Percentiles rank a stretch among this genome's conserved stretches.
phyloP scores from a whole-genome alignment of 2,113 vertebrate species.

The Ceyx melanurus region DNA sequence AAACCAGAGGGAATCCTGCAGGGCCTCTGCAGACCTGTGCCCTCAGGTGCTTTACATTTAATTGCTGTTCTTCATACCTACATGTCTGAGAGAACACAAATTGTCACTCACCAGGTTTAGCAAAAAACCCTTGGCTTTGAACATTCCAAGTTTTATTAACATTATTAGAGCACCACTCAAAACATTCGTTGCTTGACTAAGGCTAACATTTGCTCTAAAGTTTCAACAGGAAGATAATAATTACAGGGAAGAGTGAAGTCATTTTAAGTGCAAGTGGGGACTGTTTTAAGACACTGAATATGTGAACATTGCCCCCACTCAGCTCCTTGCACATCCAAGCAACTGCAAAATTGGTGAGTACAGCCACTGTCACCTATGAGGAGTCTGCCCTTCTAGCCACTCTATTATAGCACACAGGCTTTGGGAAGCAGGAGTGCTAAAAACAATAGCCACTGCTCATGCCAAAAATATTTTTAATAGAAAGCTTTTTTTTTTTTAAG shows the following conservation, averaged over 20 bases:
- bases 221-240: neutral
- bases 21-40: neutral
- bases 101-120: neutral
- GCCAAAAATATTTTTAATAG: slow-evolving; percentile 25
- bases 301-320: neutral
- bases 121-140: neutral
- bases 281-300: neutral
- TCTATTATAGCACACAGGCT: neutral
- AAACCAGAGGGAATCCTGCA: neutral
- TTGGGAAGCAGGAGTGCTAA: neutral
- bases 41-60: neutral
- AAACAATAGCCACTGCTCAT: slow-evolving; percentile 15
- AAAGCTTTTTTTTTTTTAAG: neutral
- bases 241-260: neutral
- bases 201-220: neutral
- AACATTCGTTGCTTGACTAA: neutral
- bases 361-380: neutral
- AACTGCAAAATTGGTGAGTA: neutral
- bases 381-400: neutral
- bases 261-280: neutral
- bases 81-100: neutral
- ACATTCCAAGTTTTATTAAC: neutral
- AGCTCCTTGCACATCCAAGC: neutral
- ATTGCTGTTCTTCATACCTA: neutral
- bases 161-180: neutral